These are phyloP conservation scores for Fistularia commersonii DNA, from an alignment of 2,797 vertebrate species.

Conservation along the genomic window DNA sequence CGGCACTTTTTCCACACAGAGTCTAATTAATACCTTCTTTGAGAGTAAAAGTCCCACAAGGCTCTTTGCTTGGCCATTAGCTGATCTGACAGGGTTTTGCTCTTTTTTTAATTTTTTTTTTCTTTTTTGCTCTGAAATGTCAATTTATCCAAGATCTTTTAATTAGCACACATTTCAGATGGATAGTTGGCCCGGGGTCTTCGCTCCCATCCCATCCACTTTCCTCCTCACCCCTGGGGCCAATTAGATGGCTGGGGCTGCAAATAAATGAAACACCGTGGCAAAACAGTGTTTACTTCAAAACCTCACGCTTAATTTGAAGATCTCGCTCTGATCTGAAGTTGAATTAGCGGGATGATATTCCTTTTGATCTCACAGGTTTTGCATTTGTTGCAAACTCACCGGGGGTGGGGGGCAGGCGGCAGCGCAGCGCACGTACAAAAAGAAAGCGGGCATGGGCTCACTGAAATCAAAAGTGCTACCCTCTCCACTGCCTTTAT, in stretches of 20 bases:
- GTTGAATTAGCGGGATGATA: conserved; percentile 48
- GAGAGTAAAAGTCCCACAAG: conserved; percentile 13
- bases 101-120: conserved; percentile 12
- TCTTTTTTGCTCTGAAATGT: conserved; percentile 38
- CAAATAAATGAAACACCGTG: conserved; percentile 54
- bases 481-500: not conserved
- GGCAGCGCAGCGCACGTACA: conserved; percentile 13
- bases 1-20: conserved; percentile 8
- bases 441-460: conserved; percentile 1
- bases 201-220: conserved; percentile 36
- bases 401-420: conserved; percentile 46
- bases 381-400: conserved; percentile 57
- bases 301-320: conserved; percentile 54
- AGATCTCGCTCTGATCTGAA: conserved; percentile 62
- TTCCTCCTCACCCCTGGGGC: conserved; percentile 61
- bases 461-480: not conserved
- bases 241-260: conserved; percentile 58
- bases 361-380: conserved; percentile 56
- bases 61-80: conserved; percentile 26
- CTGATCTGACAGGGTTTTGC: conserved; percentile 23
- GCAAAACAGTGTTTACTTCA: conserved; percentile 69
- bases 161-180: conserved; percentile 50
- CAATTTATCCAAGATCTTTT: conserved; percentile 53
- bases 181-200: conserved; percentile 44
- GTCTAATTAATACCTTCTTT: conserved; percentile 36